A percentile compares a stretch with the other conserved stretches of the same genome.
These are phyloP conservation scores for Trichoplusia ni DNA, from an alignment of 1,140 invertebrate genomes.

Conservation along the genomic window DNA sequence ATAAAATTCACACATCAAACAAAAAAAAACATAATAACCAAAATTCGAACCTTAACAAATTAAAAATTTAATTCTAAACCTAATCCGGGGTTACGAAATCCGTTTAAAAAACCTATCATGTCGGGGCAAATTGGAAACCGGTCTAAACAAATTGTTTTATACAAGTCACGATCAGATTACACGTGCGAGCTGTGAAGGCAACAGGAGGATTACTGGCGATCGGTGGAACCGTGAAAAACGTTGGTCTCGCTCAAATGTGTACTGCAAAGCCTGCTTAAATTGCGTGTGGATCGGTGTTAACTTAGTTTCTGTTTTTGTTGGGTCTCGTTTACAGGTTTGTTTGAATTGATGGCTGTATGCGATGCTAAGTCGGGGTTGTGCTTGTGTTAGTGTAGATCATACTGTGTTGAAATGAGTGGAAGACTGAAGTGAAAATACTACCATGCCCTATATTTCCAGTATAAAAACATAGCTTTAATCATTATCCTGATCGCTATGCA, in stretches of 20 bases:
- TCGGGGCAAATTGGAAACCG: constrained; percentile 27
- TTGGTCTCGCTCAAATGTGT: constrained; percentile 3
- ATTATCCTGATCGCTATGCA: too few relatives aligned
- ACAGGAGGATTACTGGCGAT: constrained; percentile 18
- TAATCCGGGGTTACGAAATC: constrained; percentile 9
- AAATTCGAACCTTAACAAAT: constrained; percentile 17
- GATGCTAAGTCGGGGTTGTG: neutral
- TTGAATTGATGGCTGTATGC: neutral
- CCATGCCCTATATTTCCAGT: too few relatives aligned
- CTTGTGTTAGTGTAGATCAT: too few relatives aligned
- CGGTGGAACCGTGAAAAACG: constrained; percentile 12
- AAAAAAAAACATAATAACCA: neutral
- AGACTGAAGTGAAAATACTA: too few relatives aligned
- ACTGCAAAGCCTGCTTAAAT: constrained; percentile 1
- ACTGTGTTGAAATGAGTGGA: too few relatives aligned
- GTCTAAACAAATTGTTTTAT: constrained; percentile 37
- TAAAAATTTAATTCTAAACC: constrained; percentile 25
- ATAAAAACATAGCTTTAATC: too few relatives aligned
- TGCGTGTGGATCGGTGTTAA: neutral
- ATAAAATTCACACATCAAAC: neutral
- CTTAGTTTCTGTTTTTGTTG: neutral
- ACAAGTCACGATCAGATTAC: constrained; percentile 36
- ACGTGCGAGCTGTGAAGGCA: constrained; percentile 2
- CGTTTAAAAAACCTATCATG: constrained; percentile 36
- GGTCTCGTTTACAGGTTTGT: neutral